phyloP scores from a whole-genome alignment of 2,797 vertebrate species.

The Falco cherrug region DNA sequence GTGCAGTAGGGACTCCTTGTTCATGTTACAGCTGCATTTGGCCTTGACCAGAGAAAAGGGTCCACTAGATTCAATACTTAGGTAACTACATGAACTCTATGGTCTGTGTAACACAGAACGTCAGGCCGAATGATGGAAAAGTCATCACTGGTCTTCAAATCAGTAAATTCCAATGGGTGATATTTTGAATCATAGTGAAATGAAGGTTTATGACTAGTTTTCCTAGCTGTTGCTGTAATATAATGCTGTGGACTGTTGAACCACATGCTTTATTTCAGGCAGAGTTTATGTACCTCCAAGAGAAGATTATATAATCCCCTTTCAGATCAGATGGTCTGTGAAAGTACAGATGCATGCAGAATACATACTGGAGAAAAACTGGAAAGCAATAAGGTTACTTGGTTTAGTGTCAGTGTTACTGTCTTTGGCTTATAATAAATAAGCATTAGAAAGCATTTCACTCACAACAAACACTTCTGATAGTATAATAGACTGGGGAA shows the following conservation, averaged over 20 bases:
- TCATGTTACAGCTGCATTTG: fast-evolving
- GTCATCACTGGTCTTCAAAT: background rate
- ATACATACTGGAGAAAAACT: background rate
- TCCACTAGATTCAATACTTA: background rate
- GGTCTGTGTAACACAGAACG: background rate
- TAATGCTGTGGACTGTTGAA: background rate
- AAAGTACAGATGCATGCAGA: background rate
- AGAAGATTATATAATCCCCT: constrained; percentile 6
- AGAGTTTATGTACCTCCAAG: constrained; percentile 7
- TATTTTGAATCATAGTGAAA: background rate
- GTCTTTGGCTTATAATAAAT: background rate
- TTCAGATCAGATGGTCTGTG: constrained; percentile 33
- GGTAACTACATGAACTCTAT: background rate
- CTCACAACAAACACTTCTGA: constrained; percentile 38
- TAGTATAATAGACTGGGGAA: constrained; percentile 30
- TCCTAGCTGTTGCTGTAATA: background rate
- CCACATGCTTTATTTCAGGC: background rate
- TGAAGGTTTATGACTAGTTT: background rate
- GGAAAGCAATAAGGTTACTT: constrained; percentile 1
- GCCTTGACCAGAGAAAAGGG: background rate
- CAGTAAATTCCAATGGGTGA: background rate
- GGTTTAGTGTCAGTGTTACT: constrained; percentile 18
- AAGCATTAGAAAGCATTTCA: constrained; percentile 8
- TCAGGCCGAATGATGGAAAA: background rate
- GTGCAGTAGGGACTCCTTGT: background rate